phyloP scores from a whole-genome alignment of 2,888 invertebrate genomes.

The Coelopa pilipes region DNA sequence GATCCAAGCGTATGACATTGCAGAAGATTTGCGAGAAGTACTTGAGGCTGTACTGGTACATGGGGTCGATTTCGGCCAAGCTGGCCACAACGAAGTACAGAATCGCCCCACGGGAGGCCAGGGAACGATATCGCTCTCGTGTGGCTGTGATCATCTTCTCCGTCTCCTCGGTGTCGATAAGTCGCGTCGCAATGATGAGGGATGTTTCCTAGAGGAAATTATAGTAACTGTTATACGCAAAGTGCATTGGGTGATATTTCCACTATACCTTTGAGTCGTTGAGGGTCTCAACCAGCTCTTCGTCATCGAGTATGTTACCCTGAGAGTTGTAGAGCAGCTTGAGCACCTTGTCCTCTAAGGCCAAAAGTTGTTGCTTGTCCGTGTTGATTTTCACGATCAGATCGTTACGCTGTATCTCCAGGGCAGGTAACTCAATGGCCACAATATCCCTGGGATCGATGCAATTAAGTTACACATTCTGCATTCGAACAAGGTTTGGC shows the following conservation, averaged over 20 bases:
- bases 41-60: slow-evolving; percentile 95
- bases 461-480: no score
- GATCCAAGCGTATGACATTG: slow-evolving; percentile 81
- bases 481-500: slow-evolving; percentile 56
- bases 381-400: slow-evolving; percentile 85
- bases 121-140: slow-evolving; percentile 84
- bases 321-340: slow-evolving; percentile 83
- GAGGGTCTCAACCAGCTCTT: slow-evolving; percentile 86
- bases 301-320: slow-evolving; percentile 93
- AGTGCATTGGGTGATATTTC: background rate
- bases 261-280: slow-evolving; percentile 61
- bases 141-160: slow-evolving; percentile 87
- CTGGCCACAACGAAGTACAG: slow-evolving; percentile 91
- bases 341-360: slow-evolving; percentile 91
- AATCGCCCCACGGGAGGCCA: slow-evolving; percentile 88
- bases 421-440: slow-evolving; percentile 87
- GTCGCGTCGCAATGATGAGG: slow-evolving; percentile 86
- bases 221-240: background rate
- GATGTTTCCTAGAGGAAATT: slow-evolving; percentile 78
- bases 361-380: slow-evolving; percentile 84
- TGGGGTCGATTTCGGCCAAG: slow-evolving; percentile 90
- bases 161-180: slow-evolving; percentile 87
- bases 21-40: slow-evolving; percentile 86
- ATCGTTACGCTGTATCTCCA: slow-evolving; percentile 84
- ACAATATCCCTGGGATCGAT: slow-evolving; percentile 72